A percentile compares a stretch with the other conserved stretches of the same genome.
phyloP scores from a whole-genome alignment of 1,140 invertebrate species.

The Bemisia tabaci region DNA sequence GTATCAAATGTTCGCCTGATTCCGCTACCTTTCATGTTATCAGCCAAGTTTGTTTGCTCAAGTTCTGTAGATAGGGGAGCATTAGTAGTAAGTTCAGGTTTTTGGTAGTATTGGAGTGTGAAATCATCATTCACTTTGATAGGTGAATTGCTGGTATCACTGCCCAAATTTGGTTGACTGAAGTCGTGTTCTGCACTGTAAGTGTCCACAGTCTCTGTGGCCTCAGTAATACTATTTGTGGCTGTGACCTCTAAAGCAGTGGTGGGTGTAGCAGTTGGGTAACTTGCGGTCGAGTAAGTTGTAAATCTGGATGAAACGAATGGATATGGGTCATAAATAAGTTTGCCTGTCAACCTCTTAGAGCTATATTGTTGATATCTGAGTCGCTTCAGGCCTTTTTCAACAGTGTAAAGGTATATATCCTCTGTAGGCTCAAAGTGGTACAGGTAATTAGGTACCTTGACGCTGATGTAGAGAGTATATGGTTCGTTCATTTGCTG shows the following conservation, averaged over 20 bases:
- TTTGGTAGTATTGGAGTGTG: too few species aligned
- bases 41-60: background rate
- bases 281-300: background rate
- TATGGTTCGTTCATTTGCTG: conserved; percentile 13
- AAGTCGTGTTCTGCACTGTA: too few species aligned
- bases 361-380: background rate
- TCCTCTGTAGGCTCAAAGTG: conserved; percentile 12
- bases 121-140: too few species aligned
- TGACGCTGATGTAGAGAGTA: conserved; percentile 12
- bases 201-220: too few species aligned
- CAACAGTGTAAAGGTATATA: conserved; percentile 17
- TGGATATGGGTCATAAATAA: background rate
- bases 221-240: background rate
- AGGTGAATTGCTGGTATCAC: too few species aligned
- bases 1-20: background rate
- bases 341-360: background rate
- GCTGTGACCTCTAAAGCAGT: background rate
- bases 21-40: too few species aligned
- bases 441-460: conserved; percentile 11
- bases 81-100: too few species aligned
- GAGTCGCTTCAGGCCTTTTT: conserved; percentile 16
- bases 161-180: too few species aligned
- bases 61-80: too few species aligned
- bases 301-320: background rate
- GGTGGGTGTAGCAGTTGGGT: background rate